A percentile compares a stretch with the other conserved stretches of the same genome.
phyloP scores from a whole-genome alignment of 2,113 vertebrate species.

The Epinephelus moara region DNA sequence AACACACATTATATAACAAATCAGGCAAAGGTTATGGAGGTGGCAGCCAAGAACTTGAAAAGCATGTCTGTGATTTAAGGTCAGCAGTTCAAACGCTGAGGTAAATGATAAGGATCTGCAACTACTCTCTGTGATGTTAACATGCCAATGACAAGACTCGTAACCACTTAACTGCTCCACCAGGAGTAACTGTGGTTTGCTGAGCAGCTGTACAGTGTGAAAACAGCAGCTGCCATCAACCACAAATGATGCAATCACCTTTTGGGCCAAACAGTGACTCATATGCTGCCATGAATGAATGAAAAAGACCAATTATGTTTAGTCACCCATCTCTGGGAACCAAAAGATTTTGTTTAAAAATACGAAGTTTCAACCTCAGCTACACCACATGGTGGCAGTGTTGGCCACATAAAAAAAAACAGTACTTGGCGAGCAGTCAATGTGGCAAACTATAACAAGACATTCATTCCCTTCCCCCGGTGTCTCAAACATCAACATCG shows the following conservation, averaged over 20 bases:
- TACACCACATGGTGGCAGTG: slow-evolving; percentile 72
- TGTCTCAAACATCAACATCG: slow-evolving; percentile 19
- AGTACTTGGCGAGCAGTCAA: background rate
- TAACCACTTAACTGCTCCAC: background rate
- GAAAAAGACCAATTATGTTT: slow-evolving; percentile 3
- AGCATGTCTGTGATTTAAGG: background rate
- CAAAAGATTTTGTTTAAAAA: background rate
- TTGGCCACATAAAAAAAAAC: background rate
- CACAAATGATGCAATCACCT: slow-evolving; percentile 5
- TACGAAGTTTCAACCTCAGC: background rate
- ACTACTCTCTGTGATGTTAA: background rate
- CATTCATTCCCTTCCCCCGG: background rate
- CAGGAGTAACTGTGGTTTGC: background rate
- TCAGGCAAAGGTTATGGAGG: background rate
- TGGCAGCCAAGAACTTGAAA: background rate
- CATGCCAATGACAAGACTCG: background rate
- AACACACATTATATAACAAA: background rate
- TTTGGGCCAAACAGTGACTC: slow-evolving; percentile 6
- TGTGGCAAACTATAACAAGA: background rate
- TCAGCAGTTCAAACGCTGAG: background rate
- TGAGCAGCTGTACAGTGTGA: background rate
- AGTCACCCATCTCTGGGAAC: slow-evolving; percentile 4
- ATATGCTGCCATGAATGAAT: slow-evolving; percentile 1
- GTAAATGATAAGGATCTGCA: background rate
- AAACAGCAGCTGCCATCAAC: slow-evolving; percentile 6